Evolutionary conservation across 1,140 invertebrate genomes (phyloP), one percentile per base, ranked within the genome.

Genomic region (Papilio polytes): DNA sequence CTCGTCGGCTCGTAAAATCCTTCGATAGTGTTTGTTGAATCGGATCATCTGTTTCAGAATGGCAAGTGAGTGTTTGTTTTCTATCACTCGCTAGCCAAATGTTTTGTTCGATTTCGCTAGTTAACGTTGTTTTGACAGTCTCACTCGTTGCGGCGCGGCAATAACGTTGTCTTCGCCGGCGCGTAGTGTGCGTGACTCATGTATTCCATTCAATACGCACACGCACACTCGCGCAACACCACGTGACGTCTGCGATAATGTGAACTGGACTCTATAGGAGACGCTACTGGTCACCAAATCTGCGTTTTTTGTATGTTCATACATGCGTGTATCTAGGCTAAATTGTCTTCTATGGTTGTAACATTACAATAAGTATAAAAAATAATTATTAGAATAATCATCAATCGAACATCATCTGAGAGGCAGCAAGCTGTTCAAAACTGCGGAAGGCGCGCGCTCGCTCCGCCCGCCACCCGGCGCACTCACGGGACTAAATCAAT

Each of bases 401-500:
- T 70, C 63, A 70, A 70, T 36, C 3, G 63, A 3, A 7, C 20
- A 20, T n/a, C 74, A 80, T 80, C 80, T 80, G 78, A 53, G 63
- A 15, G 63, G 74, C 84, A 78, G 72, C 73, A 80, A 77, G 63
- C 73, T 82, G 51, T 63, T 82, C 81, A 86, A 85, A 88, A 87
- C 82, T 87, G 83, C 70, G 56, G 83, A 83, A 87, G 86, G 83
- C 85, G 85, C 84, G 83, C 76, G 48, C 76, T n/a, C 53, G 15
- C 48, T 20, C 53, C 53, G 53, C 18, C 18, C 53, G 8, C n/a
- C 53, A 15, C 20, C 51, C 76, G 51, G 6, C 51, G 76, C 41
- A 59, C 84, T 89, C 88, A 82, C 87, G 92, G 87, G 91, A 88
- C 92, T 94, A 94, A 94, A 94, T 94, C 92, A 92, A 94, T 94